Evolutionary conservation across 2,113 vertebrate species (phyloP).

Genomic region (Sphaerodactylus townsendi): DNA sequence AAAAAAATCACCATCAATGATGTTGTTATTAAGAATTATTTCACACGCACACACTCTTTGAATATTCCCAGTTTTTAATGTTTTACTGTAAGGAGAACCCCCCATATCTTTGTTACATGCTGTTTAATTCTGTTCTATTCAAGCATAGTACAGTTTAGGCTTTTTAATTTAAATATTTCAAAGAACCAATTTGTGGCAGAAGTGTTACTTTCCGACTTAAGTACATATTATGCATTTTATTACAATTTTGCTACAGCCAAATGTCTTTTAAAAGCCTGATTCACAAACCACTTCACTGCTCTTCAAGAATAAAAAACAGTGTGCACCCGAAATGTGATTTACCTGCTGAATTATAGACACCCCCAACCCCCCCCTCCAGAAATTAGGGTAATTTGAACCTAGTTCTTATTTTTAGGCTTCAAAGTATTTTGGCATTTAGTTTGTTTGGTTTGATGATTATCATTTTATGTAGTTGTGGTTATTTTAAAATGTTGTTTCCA

Average conservation of each 20-base stretch:
- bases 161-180: constrained; percentile 76
- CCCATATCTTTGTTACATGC: constrained; percentile 52
- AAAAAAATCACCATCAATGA: constrained; percentile 54
- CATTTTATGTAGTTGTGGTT: constrained; percentile 67
- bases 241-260: constrained; percentile 66
- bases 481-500: constrained; percentile 66
- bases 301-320: constrained; percentile 71
- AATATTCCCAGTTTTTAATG: constrained; percentile 58
- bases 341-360: constrained; percentile 52
- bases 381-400: constrained; percentile 63
- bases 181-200: constrained; percentile 66
- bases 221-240: constrained; percentile 71
- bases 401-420: constrained; percentile 66
- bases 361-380: not conserved
- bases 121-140: constrained; percentile 63
- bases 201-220: constrained; percentile 73
- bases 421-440: constrained; percentile 63
- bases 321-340: constrained; percentile 48
- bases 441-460: constrained; percentile 70
- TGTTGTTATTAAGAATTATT: constrained; percentile 57
- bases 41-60: constrained; percentile 18
- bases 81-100: constrained; percentile 57
- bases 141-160: constrained; percentile 54
- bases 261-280: constrained; percentile 68
- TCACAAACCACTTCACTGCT: constrained; percentile 60